A percentile compares a stretch with the other conserved stretches of the same genome.
Conservation (phyloP, 2,113 vertebrate species). For the Oryzias woworae region DNA sequence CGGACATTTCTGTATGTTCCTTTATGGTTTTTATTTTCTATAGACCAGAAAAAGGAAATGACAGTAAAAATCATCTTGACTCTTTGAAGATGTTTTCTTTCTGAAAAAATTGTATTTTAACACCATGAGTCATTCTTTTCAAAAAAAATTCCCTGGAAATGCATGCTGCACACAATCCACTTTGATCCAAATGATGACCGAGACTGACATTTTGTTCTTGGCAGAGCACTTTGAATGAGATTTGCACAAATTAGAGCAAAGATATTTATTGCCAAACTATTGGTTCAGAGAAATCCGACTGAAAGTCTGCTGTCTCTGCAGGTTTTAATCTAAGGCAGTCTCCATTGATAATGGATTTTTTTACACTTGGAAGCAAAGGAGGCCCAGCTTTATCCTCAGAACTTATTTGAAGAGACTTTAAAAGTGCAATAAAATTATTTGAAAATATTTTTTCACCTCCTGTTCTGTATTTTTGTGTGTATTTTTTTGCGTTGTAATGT, state of each 20-base stretch:
- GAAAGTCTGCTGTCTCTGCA: constrained; percentile 10
- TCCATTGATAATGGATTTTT: neutral
- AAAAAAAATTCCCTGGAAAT: too few relatives aligned
- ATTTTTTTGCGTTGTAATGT: neutral
- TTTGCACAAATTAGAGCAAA: constrained; percentile 46
- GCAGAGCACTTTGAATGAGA: neutral
- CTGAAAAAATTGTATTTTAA: too few relatives aligned
- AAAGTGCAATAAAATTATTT: neutral
- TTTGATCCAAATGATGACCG: neutral
- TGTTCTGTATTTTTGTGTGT: neutral
- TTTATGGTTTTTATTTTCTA: neutral
- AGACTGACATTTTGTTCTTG: neutral
- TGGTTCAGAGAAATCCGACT: constrained; percentile 23
- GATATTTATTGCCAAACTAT: constrained; percentile 43
- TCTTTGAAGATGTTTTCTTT: neutral
- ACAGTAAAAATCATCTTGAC: neutral
- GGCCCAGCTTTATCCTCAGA: neutral
- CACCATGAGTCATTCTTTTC: too few relatives aligned
- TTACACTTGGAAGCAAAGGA: neutral
- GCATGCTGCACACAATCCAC: too few relatives aligned
- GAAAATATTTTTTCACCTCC: neutral
- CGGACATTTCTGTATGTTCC: neutral
- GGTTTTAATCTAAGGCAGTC: constrained; percentile 14
- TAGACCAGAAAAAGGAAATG: neutral
- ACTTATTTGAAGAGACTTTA: neutral